Evolutionary conservation across 53 echinoderm and acorn worm genomes (phyloP), one percentile per base, ranked within the genome.

Genomic region (Echinometra lucunter): DNA sequence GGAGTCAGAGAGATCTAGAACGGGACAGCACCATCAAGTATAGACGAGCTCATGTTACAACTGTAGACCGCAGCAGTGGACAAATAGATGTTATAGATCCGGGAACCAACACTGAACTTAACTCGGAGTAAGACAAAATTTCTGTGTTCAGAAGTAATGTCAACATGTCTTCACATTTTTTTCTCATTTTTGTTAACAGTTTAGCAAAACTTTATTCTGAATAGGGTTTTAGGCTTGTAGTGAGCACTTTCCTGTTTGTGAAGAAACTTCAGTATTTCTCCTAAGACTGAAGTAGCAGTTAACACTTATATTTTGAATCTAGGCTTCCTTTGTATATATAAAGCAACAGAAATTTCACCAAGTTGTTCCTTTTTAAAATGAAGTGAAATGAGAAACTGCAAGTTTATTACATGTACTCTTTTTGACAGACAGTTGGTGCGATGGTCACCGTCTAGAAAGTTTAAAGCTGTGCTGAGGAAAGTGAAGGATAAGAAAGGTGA

Each of bases 401-500:
- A 7, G 34, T 56, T 49, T 91, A n/a, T n/a, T n/a, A n/a, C n/a
- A n/a, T n/a, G 66, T 88, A 2, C 69, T 56, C 58, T 74, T 66
- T 60, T 28, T 45, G 35, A 25, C 89, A 98, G 99, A 38, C 95
- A 96, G 87, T 38, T 97, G 47, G 91, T 96, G 55, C 92, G 93
- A 18, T 89, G 90, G 67, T 97, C 97, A 34, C 97, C 97, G 27
- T 97, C 98, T 92, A 95, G 98, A 37, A 89, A 94, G 89, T 93
- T 92, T 3, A 95, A 92, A 90, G 99, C 99, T 80, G 94, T 98
- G 23, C 58, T 98, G 7, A 92, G 96, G 45, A 95, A 97, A 45
- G 94, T 98, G 5, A 98, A 96, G 85, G 96, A 96, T 96, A 98
- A 98, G 95, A 98, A 98, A 74, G 99, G 99, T 57, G 99, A 98